A percentile compares a stretch with the other conserved stretches of the same genome.
phyloP scores from a whole-genome alignment of 2,888 invertebrate genomes.

The Heteromurus nitidus region DNA sequence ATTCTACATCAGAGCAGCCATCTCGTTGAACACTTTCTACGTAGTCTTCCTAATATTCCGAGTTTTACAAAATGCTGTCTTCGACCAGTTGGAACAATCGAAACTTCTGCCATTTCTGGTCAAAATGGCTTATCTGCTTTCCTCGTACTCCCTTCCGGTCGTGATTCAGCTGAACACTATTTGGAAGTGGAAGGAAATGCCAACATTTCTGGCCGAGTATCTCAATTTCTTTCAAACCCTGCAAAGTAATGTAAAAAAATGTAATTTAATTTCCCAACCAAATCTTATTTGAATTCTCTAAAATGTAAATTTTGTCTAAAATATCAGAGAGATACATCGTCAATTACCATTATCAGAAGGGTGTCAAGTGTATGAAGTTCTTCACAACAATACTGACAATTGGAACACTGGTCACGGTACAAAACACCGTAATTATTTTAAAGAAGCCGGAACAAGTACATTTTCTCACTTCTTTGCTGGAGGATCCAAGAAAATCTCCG shows the following conservation, averaged over 20 bases:
- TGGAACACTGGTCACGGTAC: background rate
- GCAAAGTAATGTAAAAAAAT: constrained; percentile 18
- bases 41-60: constrained; percentile 18
- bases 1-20: background rate
- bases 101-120: constrained; percentile 16
- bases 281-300: too few species aligned
- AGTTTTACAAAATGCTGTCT: constrained; percentile 21
- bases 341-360: background rate
- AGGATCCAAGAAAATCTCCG: background rate
- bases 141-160: constrained; percentile 11
- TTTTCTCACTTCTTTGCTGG: constrained; percentile 47
- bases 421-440: constrained; percentile 25
- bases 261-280: background rate
- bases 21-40: constrained; percentile 14
- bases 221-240: constrained; percentile 21
- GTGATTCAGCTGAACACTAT: constrained; percentile 33
- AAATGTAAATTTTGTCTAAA: background rate
- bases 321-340: background rate
- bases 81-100: background rate
- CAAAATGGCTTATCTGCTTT: constrained; percentile 43
- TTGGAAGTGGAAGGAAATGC: background rate
- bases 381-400: background rate
- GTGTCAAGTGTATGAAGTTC: constrained; percentile 15
- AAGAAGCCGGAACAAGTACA: constrained; percentile 38
- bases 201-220: constrained; percentile 13